Evolutionary conservation across 2,113 vertebrate genomes (phyloP).

Genomic region (Leuciscus idus): DNA sequence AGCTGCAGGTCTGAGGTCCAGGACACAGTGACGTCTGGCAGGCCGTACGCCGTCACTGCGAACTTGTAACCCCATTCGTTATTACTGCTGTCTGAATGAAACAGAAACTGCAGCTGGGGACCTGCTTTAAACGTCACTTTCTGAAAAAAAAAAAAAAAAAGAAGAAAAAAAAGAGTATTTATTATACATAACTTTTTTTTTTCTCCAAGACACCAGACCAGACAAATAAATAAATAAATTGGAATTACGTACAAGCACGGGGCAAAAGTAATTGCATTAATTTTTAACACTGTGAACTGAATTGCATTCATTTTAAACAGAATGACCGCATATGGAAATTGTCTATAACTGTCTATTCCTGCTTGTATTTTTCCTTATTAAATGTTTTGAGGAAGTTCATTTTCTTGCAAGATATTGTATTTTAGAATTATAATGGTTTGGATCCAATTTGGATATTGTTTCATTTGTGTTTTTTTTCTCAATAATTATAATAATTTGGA

Average conservation of each 20-base stretch:
- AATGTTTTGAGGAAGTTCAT: too few species aligned
- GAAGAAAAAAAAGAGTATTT: too few species aligned
- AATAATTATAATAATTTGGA: too few species aligned
- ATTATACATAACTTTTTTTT: background rate
- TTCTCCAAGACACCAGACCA: background rate
- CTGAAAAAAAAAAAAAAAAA: conserved; percentile 74
- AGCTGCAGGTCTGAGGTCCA: conserved; percentile 96
- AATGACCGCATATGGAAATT: too few species aligned
- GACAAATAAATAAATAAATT: background rate
- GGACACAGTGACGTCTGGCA: conserved; percentile 90
- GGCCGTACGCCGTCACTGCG: conserved; percentile 87
- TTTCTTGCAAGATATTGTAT: too few species aligned
- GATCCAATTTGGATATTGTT: too few species aligned
- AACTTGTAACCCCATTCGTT: conserved; percentile 99
- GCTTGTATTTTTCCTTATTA: too few species aligned
- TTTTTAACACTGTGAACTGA: background rate
- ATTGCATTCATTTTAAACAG: background rate
- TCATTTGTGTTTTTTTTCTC: too few species aligned
- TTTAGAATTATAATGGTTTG: too few species aligned
- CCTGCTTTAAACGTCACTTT: conserved; percentile 96
- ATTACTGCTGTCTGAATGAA: conserved; percentile 97
- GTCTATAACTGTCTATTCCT: too few species aligned
- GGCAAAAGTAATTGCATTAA: background rate
- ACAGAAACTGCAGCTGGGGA: conserved; percentile 96
- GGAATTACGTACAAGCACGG: background rate